A percentile compares a stretch with the other conserved stretches of the same genome.
These are phyloP conservation scores for Caenorhabditis inopinata DNA, from an alignment of 1,140 invertebrate species.

Conservation along the genomic window DNA sequence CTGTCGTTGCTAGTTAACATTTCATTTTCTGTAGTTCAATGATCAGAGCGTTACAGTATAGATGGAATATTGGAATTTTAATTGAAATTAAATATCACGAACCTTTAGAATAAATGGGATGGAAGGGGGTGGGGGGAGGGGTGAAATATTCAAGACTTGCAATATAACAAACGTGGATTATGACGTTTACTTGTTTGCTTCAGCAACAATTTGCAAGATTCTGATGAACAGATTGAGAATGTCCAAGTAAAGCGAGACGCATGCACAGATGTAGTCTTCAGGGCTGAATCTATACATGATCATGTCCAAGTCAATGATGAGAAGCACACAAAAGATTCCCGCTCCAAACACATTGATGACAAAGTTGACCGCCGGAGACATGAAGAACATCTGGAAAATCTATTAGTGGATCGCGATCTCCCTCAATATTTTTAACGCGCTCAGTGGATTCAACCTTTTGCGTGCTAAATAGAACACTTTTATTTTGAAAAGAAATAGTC, in stretches of 20 bases:
- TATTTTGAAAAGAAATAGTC: no score
- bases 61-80: not conserved
- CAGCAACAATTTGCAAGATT: slow-evolving; percentile 66
- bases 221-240: slow-evolving; percentile 70
- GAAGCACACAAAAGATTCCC: slow-evolving; percentile 68
- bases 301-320: slow-evolving; percentile 69
- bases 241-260: slow-evolving; percentile 69
- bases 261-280: slow-evolving; percentile 69
- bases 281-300: slow-evolving; percentile 69
- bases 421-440: no score
- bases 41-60: not conserved
- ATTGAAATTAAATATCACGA: not conserved
- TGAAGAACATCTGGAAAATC: slow-evolving; percentile 68
- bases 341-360: slow-evolving; percentile 68
- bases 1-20: not conserved
- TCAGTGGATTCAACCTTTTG: no score
- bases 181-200: slow-evolving; percentile 58
- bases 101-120: not conserved
- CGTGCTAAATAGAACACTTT: no score
- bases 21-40: not conserved
- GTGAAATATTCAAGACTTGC: not conserved
- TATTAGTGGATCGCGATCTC: no score
- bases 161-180: not conserved
- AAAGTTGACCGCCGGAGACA: slow-evolving; percentile 67
- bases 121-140: not conserved